Conservation (phyloP, 2,797 vertebrate genomes). For the Galaxias olidus region DNA sequence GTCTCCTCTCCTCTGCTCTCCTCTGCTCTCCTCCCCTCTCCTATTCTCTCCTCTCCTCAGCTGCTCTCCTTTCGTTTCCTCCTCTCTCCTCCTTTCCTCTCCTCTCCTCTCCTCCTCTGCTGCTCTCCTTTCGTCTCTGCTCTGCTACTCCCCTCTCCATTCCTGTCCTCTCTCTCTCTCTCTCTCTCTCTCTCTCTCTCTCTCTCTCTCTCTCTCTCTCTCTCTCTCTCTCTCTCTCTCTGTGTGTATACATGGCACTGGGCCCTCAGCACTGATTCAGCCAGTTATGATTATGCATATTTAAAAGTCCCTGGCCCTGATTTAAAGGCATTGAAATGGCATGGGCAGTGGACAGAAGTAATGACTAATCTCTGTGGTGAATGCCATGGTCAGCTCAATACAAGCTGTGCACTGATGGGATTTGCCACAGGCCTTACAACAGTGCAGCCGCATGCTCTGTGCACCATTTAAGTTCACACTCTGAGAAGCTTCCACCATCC, state of each 20-base stretch:
- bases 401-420: constrained; percentile 10
- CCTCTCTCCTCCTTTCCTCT: constrained; percentile 28
- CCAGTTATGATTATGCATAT: constrained; percentile 48
- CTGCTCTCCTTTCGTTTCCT: no score
- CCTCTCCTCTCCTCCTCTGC: constrained; percentile 33
- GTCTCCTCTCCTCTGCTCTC: no score
- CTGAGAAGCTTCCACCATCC: background rate
- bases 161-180: constrained; percentile 33
- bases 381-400: constrained; percentile 34
- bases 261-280: constrained; percentile 54
- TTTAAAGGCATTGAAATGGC: constrained; percentile 58
- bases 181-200: constrained; percentile 23
- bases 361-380: constrained; percentile 46
- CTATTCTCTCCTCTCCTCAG: no score
- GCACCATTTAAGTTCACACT: constrained; percentile 22
- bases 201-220: constrained; percentile 6
- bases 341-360: constrained; percentile 34
- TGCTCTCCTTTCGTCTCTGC: no score
- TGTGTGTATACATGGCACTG: constrained; percentile 13
- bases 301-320: constrained; percentile 40
- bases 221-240: constrained; percentile 22
- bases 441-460: constrained; percentile 7
- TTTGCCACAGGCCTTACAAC: constrained; percentile 10
- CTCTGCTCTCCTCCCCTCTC: no score
- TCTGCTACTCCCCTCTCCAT: no score